A percentile compares a stretch with the other conserved stretches of the same genome.
phyloP scores from a whole-genome alignment of 2,797 vertebrate species.

The Pitangus sulphuratus region DNA sequence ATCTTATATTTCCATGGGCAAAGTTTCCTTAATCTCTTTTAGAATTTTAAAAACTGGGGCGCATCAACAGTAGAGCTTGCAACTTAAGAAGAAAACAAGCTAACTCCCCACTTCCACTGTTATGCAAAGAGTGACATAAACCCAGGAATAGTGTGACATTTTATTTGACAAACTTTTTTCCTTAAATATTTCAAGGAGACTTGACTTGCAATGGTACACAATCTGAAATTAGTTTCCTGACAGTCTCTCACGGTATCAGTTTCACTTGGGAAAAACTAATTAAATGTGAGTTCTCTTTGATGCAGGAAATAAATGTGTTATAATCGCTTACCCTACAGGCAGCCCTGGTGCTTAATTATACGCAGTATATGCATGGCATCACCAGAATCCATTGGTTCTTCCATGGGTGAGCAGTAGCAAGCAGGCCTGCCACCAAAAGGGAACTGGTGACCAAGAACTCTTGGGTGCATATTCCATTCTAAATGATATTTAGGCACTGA shows the following conservation, averaged over 20 bases:
- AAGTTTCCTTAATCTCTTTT: not conserved
- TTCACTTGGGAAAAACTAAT: conserved; percentile 55
- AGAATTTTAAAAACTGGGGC: not conserved
- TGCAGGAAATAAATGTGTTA: conserved; percentile 14
- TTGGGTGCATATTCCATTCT: not conserved
- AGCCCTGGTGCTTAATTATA: not conserved
- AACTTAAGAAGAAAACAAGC: not conserved
- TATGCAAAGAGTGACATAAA: not conserved
- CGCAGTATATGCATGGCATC: not conserved
- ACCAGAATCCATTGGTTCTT: not conserved
- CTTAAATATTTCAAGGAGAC: conserved; percentile 27
- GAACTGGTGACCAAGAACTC: not conserved
- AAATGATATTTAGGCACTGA: not conserved
- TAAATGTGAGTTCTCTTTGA: conserved; percentile 43
- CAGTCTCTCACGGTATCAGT: not conserved
- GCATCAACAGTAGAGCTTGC: not conserved
- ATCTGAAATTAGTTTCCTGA: conserved; percentile 34
- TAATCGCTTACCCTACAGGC: not conserved
- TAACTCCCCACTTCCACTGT: not conserved
- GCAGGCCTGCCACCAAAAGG: not conserved
- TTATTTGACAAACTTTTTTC: not conserved
- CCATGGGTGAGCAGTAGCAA: not conserved
- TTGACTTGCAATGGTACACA: not conserved
- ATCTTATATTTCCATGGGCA: not conserved
- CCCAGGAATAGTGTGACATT: not conserved